Base-by-base conservation (phyloP, 2,888 invertebrate genomes). In the Stenotaenia linearis region DNA sequence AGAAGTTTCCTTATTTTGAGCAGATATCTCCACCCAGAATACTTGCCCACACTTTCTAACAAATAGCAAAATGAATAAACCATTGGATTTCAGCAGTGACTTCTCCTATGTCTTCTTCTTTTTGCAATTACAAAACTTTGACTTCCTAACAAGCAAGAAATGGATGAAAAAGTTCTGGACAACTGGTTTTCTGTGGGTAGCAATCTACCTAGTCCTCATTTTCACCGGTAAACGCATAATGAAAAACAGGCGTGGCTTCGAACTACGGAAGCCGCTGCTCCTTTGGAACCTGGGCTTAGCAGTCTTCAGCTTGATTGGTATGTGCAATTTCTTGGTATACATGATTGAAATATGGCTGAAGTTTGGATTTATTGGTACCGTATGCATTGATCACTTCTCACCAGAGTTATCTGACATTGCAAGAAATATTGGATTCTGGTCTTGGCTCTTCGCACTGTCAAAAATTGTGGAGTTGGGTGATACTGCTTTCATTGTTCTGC, bases 91-190 rank as follows among this genome's bases (percentile, higher is more conserved):
- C n/a, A n/a, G n/a, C n/a, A n/a, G n/a, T n/a, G n/a, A n/a, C n/a
- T n/a, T n/a, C n/a, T n/a, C n/a, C n/a, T n/a, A n/a, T n/a, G n/a
- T n/a, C n/a, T n/a, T n/a, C n/a, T n/a, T n/a, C n/a, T n/a, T n/a
- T n/a, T n/a, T n/a, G n/a, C n/a, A n/a, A n/a, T n/a, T n/a, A n/a
- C n/a, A n/a, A n/a, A n/a, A n/a, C n/a, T n/a, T n/a, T n/a, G 18
- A 50, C 50, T 50, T 50, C 7, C n/a, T 7, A 15, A n/a, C 15
- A 15, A 1, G 1, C 4, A 5, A 18, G 1, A n/a, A 18, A 0
- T 98, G 97, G 96, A 98, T 98, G 96, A 91, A 92, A 83, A 92
- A 94, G 84, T 95, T 98, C 87, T 98, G 98, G 98, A 95, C 94
- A 80, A 91, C 93, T 85, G 94, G 94, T 79, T 95, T 96, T 85